Conservation (phyloP, 2,797 vertebrate species). For the Parotocinclus haroldoi region DNA sequence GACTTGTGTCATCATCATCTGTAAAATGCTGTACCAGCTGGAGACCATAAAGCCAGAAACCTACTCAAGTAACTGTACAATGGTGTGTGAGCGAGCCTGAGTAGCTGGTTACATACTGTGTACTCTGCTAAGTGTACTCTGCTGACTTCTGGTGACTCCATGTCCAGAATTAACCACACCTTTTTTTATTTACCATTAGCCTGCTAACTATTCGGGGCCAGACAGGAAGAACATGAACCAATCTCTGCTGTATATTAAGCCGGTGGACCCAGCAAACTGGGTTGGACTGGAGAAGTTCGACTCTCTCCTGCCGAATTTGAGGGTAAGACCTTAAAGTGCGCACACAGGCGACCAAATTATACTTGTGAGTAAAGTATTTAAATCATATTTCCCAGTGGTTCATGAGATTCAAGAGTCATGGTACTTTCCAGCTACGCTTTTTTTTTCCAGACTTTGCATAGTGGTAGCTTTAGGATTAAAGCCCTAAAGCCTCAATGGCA, state of each 20-base stretch:
- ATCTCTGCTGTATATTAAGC: constrained; percentile 75
- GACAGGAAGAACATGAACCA: constrained; percentile 53
- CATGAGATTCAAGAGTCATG: not conserved
- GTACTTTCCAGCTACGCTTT: not conserved
- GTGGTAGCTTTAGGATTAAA: no score
- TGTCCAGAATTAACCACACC: not conserved
- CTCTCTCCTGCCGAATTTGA: constrained; percentile 80
- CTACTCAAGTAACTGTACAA: constrained; percentile 78
- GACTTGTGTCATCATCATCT: constrained; percentile 94
- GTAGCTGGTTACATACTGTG: no score
- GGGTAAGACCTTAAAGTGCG: no score
- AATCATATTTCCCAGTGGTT: no score
- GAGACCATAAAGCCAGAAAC: constrained; percentile 74
- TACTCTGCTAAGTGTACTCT: not conserved
- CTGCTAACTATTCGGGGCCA: constrained; percentile 55
- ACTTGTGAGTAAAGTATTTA: no score
- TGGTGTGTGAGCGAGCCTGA: constrained; percentile 67
- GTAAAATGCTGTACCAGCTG: constrained; percentile 98
- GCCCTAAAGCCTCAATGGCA: no score
- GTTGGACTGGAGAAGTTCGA: constrained; percentile 81
- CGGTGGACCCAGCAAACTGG: constrained; percentile 87
- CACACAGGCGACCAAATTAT: no score
- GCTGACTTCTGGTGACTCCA: not conserved
- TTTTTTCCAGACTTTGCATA: no score
- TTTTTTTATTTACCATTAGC: constrained; percentile 62